phyloP scores from a whole-genome alignment of 2,113 vertebrate genomes.

The Aegotheles bennettii region DNA sequence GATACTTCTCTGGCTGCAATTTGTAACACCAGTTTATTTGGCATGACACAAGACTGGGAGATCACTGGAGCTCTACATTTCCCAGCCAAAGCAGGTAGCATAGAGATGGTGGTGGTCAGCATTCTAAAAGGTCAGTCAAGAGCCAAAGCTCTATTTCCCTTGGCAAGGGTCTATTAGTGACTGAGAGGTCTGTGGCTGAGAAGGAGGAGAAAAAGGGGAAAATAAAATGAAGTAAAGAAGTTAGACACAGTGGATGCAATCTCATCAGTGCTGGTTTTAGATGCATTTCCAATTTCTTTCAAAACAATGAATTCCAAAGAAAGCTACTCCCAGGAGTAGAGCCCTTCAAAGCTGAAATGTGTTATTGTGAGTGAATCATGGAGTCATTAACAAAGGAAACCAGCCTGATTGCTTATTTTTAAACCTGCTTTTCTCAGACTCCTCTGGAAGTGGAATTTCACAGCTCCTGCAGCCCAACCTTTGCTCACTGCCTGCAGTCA shows the following conservation, averaged over 20 bases:
- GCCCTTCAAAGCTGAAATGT: neutral
- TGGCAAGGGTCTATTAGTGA: neutral
- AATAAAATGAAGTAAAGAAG: neutral
- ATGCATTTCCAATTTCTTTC: neutral
- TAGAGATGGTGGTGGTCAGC: neutral
- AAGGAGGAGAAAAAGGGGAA: neutral
- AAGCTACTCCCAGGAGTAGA: conserved; percentile 7
- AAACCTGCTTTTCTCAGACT: conserved; percentile 16
- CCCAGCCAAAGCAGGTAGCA: neutral
- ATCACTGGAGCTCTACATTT: neutral
- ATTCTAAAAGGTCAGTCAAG: neutral
- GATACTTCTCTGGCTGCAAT: neutral
- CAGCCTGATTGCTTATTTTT: conserved; percentile 30
- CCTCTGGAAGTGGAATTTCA: conserved; percentile 23
- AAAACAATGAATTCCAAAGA: conserved; percentile 18
- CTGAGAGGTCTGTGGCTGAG: neutral
- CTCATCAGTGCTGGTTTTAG: neutral
- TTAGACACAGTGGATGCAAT: neutral
- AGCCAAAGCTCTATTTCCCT: neutral
- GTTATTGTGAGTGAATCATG: conserved; percentile 8
- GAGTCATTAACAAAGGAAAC: conserved; percentile 34
- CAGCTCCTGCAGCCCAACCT: neutral
- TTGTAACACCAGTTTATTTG: neutral
- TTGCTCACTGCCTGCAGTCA: neutral
- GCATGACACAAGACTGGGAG: too few relatives aligned